A percentile compares a stretch with the other conserved stretches of the same genome.
Evolutionary conservation across 2,113 vertebrate species (phyloP).

Genomic region (Laticauda colubrina): DNA sequence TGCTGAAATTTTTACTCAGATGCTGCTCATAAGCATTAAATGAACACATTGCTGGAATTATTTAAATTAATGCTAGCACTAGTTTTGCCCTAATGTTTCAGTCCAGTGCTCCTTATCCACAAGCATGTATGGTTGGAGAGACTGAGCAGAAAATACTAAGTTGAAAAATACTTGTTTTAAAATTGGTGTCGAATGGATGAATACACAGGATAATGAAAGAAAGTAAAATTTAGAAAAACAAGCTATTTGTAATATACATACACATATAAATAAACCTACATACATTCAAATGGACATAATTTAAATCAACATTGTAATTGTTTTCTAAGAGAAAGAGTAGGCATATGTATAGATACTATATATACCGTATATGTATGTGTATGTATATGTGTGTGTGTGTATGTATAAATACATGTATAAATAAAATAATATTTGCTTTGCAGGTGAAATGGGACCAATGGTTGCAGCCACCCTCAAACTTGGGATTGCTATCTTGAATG

Average conservation of each 20-base stretch:
- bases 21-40: not conserved
- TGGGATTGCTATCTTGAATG: constrained; percentile 92
- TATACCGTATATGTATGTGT: not conserved
- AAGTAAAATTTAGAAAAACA: not conserved
- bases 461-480: constrained; percentile 93
- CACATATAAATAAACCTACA: not conserved
- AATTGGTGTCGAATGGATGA: not conserved
- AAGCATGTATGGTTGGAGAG: not conserved
- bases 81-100: not conserved
- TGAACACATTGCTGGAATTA: not conserved
- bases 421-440: constrained; percentile 41
- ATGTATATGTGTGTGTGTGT: not conserved
- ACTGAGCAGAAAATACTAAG: not conserved
- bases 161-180: not conserved
- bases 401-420: not conserved
- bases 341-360: not conserved
- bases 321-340: not conserved
- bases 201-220: not conserved
- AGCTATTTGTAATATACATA: not conserved
- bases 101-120: too few species aligned
- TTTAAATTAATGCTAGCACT: not conserved
- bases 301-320: not conserved
- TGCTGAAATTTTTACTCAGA: not conserved
- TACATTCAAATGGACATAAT: not conserved
- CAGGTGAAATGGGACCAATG: constrained; percentile 95